These are phyloP conservation scores for Aspidapion aeneum DNA, from an alignment of 2,888 invertebrate genomes.

Conservation along the genomic window DNA sequence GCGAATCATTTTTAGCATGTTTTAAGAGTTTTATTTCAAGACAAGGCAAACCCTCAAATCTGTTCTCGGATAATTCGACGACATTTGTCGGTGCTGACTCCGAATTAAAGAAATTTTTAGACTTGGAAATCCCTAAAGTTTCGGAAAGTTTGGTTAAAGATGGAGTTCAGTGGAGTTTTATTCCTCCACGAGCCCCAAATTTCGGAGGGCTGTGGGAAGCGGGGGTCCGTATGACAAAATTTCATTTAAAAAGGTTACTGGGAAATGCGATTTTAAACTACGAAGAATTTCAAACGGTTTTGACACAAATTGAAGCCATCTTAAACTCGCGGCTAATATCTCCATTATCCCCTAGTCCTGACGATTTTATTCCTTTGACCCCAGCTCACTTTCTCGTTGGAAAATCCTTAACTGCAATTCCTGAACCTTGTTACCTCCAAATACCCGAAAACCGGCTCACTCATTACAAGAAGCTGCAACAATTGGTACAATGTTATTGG, in stretches of 20 bases:
- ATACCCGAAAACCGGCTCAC: not conserved
- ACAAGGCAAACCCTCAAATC: slow-evolving; percentile 31
- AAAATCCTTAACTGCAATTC: not conserved
- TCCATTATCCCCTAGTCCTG: slow-evolving; percentile 4
- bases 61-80: slow-evolving; percentile 38
- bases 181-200: slow-evolving; percentile 2
- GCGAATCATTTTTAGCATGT: slow-evolving; percentile 35
- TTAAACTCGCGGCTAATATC: slow-evolving; percentile 7
- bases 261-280: not conserved
- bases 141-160: not conserved
- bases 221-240: not conserved
- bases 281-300: slow-evolving; percentile 5
- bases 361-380: slow-evolving; percentile 3
- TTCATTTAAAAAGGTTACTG: not conserved
- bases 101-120: slow-evolving; percentile 9
- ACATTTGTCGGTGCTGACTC: slow-evolving; percentile 37
- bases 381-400: slow-evolving; percentile 11
- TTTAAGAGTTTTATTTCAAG: slow-evolving; percentile 35
- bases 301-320: slow-evolving; percentile 6
- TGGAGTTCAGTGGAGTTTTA: slow-evolving; percentile 6
- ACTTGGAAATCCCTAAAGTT: not conserved
- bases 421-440: not conserved
- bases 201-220: slow-evolving; percentile 11
- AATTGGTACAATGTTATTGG: not conserved
- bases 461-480: not conserved